phyloP scores from a whole-genome alignment of 2,888 invertebrate species.

The Autographa gamma region DNA sequence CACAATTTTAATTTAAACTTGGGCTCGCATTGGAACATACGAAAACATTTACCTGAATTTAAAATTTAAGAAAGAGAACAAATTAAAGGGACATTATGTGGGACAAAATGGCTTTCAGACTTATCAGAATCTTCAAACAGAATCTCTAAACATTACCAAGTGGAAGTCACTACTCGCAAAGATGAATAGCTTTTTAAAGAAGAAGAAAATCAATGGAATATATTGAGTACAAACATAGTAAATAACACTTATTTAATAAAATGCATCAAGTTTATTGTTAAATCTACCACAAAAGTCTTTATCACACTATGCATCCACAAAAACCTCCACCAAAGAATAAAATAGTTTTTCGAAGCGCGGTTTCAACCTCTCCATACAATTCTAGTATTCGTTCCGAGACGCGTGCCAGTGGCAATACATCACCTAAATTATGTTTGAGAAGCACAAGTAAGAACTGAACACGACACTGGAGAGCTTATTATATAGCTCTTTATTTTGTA shows the following conservation, averaged over 20 bases:
- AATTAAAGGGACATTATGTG: no score
- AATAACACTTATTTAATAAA: no score
- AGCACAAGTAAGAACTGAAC: conserved; percentile 50
- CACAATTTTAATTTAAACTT: not conserved
- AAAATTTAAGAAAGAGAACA: not conserved
- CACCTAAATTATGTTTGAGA: conserved; percentile 69
- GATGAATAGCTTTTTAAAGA: no score
- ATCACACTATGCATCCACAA: no score
- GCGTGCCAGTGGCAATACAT: conserved; percentile 57
- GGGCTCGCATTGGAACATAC: not conserved
- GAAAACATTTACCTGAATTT: not conserved
- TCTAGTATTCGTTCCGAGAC: conserved; percentile 49
- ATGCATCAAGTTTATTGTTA: no score
- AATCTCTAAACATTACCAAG: no score
- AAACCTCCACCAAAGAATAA: not conserved
- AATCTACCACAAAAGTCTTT: no score
- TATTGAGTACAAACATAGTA: no score
- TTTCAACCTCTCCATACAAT: conserved; percentile 52
- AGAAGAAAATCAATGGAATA: no score
- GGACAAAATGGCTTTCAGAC: no score
- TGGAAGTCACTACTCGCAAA: no score
- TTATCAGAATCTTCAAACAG: no score
- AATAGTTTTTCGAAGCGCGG: conserved; percentile 11
- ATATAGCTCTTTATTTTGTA: not conserved
- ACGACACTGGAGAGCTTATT: conserved; percentile 27